phyloP scores from a whole-genome alignment of 23 tunicate species.

The Ciona savignyi region DNA sequence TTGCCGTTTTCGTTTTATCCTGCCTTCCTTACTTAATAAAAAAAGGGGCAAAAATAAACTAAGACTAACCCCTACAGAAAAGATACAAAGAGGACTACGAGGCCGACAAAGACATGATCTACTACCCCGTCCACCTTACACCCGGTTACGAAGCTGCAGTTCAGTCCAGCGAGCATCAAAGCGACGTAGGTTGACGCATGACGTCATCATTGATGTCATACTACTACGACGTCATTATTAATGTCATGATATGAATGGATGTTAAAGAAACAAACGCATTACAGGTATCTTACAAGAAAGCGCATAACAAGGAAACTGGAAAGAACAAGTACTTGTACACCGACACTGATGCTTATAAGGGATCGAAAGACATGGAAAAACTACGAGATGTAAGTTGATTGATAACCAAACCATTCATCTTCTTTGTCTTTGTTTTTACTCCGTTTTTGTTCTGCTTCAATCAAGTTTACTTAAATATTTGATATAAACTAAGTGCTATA shows the following conservation, averaged over 20 bases:
- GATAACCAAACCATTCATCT: no score
- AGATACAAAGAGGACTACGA: conserved; percentile 93
- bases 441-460: no score
- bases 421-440: no score
- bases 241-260: not conserved
- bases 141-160: conserved; percentile 92
- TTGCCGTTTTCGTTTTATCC: no score
- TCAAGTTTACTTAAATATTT: not conserved
- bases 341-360: conserved; percentile 71
- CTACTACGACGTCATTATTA: no score
- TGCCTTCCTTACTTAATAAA: no score
- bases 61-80: conserved; percentile 19
- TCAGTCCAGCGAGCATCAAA: conserved; percentile 63
- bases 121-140: conserved; percentile 92
- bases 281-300: conserved; percentile 55
- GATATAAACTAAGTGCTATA: not conserved
- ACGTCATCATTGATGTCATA: no score
- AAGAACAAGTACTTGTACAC: conserved; percentile 63
- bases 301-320: conserved; percentile 23
- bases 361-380: conserved; percentile 43
- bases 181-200: conserved; percentile 74
- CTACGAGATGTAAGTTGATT: conserved; percentile 66
- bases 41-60: no score
- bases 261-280: conserved; percentile 1
- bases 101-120: conserved; percentile 64